A percentile compares a stretch with the other conserved stretches of the same genome.
Evolutionary conservation across 2,888 invertebrate genomes (phyloP).

Genomic region (Cancer borealis): DNA sequence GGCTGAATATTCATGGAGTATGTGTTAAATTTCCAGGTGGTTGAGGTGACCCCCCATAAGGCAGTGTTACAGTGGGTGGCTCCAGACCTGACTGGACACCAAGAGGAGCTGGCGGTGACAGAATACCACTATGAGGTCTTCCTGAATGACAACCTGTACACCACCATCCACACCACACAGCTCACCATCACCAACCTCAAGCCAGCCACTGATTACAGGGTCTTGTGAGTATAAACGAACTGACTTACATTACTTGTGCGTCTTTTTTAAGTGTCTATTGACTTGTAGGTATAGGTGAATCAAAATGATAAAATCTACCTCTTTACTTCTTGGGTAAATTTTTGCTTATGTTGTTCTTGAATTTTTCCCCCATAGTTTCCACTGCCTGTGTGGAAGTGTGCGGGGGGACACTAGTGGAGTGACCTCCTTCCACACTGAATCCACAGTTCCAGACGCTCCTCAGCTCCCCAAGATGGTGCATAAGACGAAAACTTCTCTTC

Average conservation of each 20-base stretch:
- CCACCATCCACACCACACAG: constrained; percentile 87
- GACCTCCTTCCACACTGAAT: constrained; percentile 88
- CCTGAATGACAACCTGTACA: constrained; percentile 92
- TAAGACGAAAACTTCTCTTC: constrained; percentile 85
- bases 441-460: constrained; percentile 89
- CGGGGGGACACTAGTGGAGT: constrained; percentile 83
- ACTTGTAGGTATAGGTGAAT: not conserved
- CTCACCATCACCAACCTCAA: constrained; percentile 91
- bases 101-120: constrained; percentile 82
- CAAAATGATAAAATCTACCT: not conserved
- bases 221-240: constrained; percentile 83
- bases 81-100: constrained; percentile 67
- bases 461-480: constrained; percentile 86
- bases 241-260: not conserved
- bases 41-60: constrained; percentile 90
- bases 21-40: constrained; percentile 83
- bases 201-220: constrained; percentile 92
- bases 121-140: constrained; percentile 90
- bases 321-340: not conserved
- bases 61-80: constrained; percentile 89
- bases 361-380: constrained; percentile 51
- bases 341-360: not conserved
- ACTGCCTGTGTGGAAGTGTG: constrained; percentile 73
- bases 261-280: not conserved
- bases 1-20: not conserved